Base-by-base conservation (phyloP, 2,113 vertebrate species). In the Piaya cayana region DNA sequence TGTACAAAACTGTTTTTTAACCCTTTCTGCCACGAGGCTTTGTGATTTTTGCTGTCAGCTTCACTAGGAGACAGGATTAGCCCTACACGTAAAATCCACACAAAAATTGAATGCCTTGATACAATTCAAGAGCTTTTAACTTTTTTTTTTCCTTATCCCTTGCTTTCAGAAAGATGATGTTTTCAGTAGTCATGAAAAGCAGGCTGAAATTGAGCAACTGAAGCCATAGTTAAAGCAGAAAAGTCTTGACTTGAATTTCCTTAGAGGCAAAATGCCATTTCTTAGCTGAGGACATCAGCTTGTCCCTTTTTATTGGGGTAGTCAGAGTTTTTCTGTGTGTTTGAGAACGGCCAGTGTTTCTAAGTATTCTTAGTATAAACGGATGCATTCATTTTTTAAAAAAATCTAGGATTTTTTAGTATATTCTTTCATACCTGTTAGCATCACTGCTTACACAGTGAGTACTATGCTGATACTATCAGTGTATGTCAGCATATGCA, bases 301-400 rank as follows among this genome's bases (percentile, higher is more conserved):
- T 87, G 19, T 16, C 47, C n/a, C n/a, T 58, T 74, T 6, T 47
- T 56, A 4, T 0, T 75, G 52, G 43, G 52, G 12, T 47, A n/a
- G 43, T 34, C 16, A n/a, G 65, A 52, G 32, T 60, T 32, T 6
- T 55, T 71, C 32, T 30, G 14, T 30, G 27, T 39, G 11, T 69
- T 82, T 77, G 11, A 25, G 43, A 71, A 55, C 1, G 8, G 14
- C 21, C 25, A 15, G 2, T 53, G 12, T 19, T 87, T 63, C 23
- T 69, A 1, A 3, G 0, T n/a, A 18, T 60, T 64, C 32, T 39
- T 60, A 43, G 12, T 60, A n/a, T 52, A 20, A 68, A 29, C 2
- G 1, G 23, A 17, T 3, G 1, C 6, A 2, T 36, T 42, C 0
- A 4, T 36, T 45, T 50, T 56, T 2, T 39, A 11, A 39, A 39